Evolutionary conservation across 2,888 invertebrate genomes (phyloP).

Genomic region (Tenthredo notha): DNA sequence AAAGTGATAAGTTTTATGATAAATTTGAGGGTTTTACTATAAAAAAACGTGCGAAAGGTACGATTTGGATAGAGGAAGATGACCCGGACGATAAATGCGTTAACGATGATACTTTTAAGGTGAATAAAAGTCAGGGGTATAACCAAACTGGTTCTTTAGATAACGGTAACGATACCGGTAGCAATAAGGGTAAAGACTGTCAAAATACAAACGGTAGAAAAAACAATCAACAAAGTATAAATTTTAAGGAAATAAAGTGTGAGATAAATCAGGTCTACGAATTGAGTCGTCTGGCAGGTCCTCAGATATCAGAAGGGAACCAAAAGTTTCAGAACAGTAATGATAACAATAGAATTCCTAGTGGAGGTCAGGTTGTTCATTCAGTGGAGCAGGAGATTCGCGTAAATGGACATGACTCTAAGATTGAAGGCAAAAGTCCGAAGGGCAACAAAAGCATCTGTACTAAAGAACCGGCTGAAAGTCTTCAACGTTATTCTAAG

Average conservation of each 20-base stretch:
- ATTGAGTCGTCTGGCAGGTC: conserved; percentile 37
- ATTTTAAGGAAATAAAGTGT: conserved; percentile 44
- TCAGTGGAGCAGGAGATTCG: background rate
- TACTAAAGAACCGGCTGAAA: conserved; percentile 23
- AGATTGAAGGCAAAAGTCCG: conserved; percentile 6
- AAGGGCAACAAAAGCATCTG: background rate
- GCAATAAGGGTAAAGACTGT: conserved; percentile 29
- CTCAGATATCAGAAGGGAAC: conserved; percentile 53
- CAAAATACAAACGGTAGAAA: conserved; percentile 49
- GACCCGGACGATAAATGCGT: conserved; percentile 67
- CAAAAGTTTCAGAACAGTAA: background rate
- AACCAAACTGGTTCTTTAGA: conserved; percentile 40
- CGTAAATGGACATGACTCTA: conserved; percentile 32
- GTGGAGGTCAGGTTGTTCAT: background rate
- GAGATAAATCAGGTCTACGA: conserved; percentile 34
- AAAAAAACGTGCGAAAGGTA: conserved; percentile 76
- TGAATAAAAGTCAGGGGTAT: conserved; percentile 48
- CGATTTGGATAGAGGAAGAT: conserved; percentile 76
- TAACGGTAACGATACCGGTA: conserved; percentile 22
- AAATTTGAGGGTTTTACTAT: conserved; percentile 75
- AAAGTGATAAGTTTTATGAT: conserved; percentile 72
- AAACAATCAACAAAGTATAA: conserved; percentile 54
- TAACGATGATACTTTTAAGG: conserved; percentile 62
- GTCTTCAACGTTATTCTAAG: conserved; percentile 10
- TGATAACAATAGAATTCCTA: conserved; percentile 17